Evolutionary conservation across 2,797 vertebrate species (phyloP), one percentile per base, ranked within the genome.

Genomic region (Eidolon dupreanum): DNA sequence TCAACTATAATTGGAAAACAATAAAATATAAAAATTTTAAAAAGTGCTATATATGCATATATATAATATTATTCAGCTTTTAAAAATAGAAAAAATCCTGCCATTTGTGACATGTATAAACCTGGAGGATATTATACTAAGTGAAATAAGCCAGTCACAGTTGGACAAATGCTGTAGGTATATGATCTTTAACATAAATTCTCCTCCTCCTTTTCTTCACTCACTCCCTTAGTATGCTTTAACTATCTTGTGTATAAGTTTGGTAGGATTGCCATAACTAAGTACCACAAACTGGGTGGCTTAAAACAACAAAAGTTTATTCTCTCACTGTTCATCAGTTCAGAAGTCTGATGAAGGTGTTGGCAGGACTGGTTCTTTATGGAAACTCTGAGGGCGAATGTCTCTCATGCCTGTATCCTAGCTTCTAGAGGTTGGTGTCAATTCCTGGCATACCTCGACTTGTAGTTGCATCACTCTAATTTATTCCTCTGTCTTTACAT

Each of bases 191-290:
- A 71, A 92, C 65, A 24, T 71, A 46, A 92, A 51, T 51, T 78
- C 36, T 82, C 33, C 65, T 15, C 15, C 36, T 70, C 33, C 8
- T 88, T 70, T 53, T 73, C 13, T 51, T 41, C 31, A 51, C 11
- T 71, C 2, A 46, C 15, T 73, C n/a, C 4, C 46, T 83, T 20
- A 78, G 26, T 55, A 77, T 71, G 28, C 31, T 90, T 87, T 91
- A 93, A 97, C 90, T 77, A 77, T 19, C 5, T 94, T 93, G 31
- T 41, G 19, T 82, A 65, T 66, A 57, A 63, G 41, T 66, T 78
- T 88, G 6, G 19, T 63, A 74, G 5, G 49, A 43, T 20, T 75
- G n/a, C 63, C n/a, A 4, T 77, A 86, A 57, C n/a, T 51, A 66
- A 85, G 20, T 71, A 88, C 65, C n/a, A 61, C 55, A 86, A 82